Evolutionary conservation across 2,888 invertebrate species (phyloP).

Genomic region (Petrolisthes cinctipes): DNA sequence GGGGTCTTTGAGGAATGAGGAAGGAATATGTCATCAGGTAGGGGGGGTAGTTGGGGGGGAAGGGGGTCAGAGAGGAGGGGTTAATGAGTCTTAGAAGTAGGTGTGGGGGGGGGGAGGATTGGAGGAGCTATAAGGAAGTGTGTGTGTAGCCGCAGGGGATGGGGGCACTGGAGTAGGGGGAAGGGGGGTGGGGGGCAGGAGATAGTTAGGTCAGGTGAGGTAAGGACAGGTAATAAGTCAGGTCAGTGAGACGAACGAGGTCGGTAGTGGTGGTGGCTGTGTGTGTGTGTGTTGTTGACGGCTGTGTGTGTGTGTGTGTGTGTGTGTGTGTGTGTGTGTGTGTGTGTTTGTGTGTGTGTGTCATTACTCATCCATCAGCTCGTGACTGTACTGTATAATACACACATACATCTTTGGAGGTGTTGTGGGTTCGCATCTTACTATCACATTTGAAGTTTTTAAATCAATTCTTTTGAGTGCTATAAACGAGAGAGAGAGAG

Average conservation of each 20-base stretch:
- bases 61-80: neutral
- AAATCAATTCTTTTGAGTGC: no score
- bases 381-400: no score
- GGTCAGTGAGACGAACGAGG: neutral
- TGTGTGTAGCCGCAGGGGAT: no score
- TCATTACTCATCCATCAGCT: neutral
- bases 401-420: no score
- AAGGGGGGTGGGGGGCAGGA: no score
- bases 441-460: no score
- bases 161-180: neutral
- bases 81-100: neutral
- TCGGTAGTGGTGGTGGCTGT: neutral
- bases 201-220: slow-evolving; percentile 14
- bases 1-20: neutral
- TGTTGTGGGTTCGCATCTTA: no score
- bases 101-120: neutral
- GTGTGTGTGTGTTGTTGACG: neutral
- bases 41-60: neutral
- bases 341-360: slow-evolving; percentile 11
- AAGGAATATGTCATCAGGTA: neutral
- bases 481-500: neutral
- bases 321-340: slow-evolving; percentile 5
- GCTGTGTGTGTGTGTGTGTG: neutral
- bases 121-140: no score
- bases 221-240: slow-evolving; percentile 10